These are phyloP conservation scores for Ericerus pela DNA, from an alignment of 1,140 invertebrate genomes.

Conservation along the genomic window DNA sequence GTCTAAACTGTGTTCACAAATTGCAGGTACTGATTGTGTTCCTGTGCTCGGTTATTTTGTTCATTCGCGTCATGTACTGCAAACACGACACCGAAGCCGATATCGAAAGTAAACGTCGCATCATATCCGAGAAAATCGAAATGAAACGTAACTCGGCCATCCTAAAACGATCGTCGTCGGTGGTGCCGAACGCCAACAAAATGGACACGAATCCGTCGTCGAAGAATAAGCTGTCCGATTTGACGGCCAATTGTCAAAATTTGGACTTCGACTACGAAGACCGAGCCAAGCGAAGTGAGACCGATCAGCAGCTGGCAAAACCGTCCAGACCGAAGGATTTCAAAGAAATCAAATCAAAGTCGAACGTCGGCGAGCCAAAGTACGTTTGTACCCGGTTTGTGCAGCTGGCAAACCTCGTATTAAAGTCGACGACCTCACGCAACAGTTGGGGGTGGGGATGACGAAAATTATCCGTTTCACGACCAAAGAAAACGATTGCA, in stretches of 20 bases:
- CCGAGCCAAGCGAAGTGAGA: no score
- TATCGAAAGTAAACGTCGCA: conserved; percentile 6
- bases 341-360: not conserved
- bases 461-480: no score
- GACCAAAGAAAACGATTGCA: no score
- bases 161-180: not conserved
- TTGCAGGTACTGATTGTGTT: conserved; percentile 1
- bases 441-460: no score
- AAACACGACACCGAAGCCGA: conserved; percentile 1
- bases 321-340: not conserved
- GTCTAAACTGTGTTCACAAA: no score
- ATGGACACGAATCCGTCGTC: no score
- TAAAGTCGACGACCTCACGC: no score
- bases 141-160: conserved; percentile 2
- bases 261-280: no score
- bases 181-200: not conserved
- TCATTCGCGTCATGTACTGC: conserved; percentile 4
- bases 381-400: no score
- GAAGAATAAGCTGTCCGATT: no score
- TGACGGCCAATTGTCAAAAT: no score
- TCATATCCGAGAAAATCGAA: conserved; percentile 4
- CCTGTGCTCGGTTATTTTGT: conserved; percentile 1
- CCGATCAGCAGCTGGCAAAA: not conserved
- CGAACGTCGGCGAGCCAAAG: not conserved
- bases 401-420: no score